Percentiles rank a stretch among this genome's conserved stretches.
Evolutionary conservation across 2,113 vertebrate genomes (phyloP).

Genomic region (Phyllostomus discolor): DNA sequence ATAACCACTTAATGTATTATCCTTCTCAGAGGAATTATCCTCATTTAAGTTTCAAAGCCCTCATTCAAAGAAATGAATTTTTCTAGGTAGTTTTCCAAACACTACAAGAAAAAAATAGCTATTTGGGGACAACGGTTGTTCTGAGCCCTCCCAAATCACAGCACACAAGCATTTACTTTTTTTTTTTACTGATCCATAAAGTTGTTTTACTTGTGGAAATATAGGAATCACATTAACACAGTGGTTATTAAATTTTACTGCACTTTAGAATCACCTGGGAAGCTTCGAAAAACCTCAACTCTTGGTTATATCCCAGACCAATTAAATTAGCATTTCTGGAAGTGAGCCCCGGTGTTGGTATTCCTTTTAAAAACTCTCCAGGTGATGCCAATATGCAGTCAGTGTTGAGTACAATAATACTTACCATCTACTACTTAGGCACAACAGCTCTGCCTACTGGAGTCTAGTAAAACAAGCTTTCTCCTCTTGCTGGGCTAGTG

Average conservation of each 20-base stretch:
- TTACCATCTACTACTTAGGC: not conserved
- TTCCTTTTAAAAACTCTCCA: not conserved
- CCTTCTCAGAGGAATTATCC: constrained; percentile 67
- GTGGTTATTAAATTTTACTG: constrained; percentile 31
- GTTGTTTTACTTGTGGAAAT: constrained; percentile 5
- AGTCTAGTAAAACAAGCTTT: not conserved
- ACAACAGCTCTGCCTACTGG: not conserved
- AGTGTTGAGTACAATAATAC: not conserved
- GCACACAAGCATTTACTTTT: not conserved
- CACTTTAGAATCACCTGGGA: not conserved
- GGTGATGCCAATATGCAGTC: not conserved
- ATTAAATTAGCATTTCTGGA: constrained; percentile 33
- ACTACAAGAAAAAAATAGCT: not conserved
- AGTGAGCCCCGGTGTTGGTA: not conserved
- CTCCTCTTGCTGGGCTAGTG: not conserved
- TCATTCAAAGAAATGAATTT: constrained; percentile 62
- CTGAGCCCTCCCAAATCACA: constrained; percentile 19
- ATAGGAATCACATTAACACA: not conserved
- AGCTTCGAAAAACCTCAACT: not conserved
- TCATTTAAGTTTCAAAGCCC: constrained; percentile 65
- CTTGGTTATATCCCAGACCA: not conserved
- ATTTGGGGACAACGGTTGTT: not conserved
- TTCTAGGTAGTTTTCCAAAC: constrained; percentile 42
- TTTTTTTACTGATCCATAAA: constrained; percentile 28
- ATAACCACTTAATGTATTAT: constrained; percentile 68